These are phyloP conservation scores for Pogonus chalceus DNA, from an alignment of 1,140 invertebrate genomes.

Conservation along the genomic window DNA sequence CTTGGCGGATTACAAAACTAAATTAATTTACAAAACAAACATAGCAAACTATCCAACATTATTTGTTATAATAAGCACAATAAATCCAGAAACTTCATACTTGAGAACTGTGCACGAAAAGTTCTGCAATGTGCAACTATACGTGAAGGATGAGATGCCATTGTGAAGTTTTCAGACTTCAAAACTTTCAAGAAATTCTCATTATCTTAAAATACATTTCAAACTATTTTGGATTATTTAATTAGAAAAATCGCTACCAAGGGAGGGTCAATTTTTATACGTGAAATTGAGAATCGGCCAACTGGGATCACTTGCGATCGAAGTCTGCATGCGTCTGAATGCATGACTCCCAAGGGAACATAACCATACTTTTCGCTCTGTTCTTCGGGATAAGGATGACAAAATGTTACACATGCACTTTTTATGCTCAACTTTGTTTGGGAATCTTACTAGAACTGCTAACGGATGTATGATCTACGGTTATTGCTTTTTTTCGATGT, in stretches of 20 bases:
- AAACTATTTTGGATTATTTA: background rate
- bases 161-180: background rate
- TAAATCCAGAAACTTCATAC: background rate
- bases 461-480: background rate
- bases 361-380: background rate
- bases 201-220: background rate
- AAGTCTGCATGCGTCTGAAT: background rate
- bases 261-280: background rate
- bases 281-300: background rate
- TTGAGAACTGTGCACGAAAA: background rate
- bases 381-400: slow-evolving; percentile 5
- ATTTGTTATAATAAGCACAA: background rate
- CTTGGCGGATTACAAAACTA: background rate
- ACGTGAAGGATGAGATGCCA: background rate
- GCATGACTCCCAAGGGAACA: background rate
- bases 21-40: background rate
- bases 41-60: background rate
- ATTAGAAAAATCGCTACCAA: background rate
- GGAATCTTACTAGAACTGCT: background rate
- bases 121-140: background rate
- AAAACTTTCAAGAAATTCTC: background rate
- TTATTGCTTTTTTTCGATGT: slow-evolving; percentile 2
- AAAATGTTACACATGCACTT: slow-evolving; percentile 5
- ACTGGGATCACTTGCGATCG: background rate
- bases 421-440: background rate